phyloP scores from a whole-genome alignment of 2,113 vertebrate genomes.

The Saimiri boliviensis region DNA sequence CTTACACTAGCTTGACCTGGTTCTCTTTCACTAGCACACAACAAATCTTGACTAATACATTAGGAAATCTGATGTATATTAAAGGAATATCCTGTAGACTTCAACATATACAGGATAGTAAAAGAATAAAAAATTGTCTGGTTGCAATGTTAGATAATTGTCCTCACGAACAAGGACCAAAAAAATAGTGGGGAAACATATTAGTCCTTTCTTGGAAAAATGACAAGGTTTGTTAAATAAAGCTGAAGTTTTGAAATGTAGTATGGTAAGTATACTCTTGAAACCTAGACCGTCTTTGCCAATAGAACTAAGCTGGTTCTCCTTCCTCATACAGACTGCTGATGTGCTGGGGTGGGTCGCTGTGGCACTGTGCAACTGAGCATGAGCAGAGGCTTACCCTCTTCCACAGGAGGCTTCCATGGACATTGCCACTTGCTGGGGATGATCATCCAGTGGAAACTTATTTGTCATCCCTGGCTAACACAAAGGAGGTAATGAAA shows the following conservation, averaged over 20 bases:
- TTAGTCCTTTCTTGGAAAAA: not conserved
- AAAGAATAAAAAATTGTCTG: not conserved
- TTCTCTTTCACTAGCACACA: not conserved
- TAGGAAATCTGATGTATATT: not conserved
- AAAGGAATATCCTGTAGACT: not conserved
- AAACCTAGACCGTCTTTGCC: not conserved
- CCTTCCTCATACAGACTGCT: not conserved
- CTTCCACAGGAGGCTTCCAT: not conserved
- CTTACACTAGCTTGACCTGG: not conserved
- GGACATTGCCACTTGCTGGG: not conserved
- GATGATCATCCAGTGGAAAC: not conserved
- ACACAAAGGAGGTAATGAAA: not conserved
- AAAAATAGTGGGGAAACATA: not conserved
- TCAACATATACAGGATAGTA: not conserved
- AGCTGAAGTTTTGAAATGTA: not conserved
- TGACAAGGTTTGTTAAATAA: not conserved
- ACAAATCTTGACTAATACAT: not conserved
- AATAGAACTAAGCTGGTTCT: not conserved
- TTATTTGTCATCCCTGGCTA: not conserved
- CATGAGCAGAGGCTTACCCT: not conserved
- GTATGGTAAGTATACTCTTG: not conserved
- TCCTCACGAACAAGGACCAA: not conserved
- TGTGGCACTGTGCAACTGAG: not conserved
- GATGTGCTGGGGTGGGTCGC: fast-evolving
- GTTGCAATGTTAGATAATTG: not conserved